A percentile compares a stretch with the other conserved stretches of the same genome.
Conservation (phyloP, 1,140 invertebrate genomes). For the Brachionus rotundiformis region DNA sequence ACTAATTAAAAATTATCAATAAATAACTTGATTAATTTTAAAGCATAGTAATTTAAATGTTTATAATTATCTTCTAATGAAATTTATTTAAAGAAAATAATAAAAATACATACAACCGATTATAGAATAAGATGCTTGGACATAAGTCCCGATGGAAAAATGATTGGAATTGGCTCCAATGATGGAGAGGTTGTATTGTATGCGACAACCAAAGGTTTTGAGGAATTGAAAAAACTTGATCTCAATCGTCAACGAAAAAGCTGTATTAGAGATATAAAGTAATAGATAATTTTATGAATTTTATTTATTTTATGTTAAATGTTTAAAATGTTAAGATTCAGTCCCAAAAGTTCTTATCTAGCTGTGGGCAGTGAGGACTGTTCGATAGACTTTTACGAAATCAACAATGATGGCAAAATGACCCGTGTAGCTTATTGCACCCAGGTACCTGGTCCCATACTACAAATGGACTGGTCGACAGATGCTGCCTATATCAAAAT, state of each 20-base stretch:
- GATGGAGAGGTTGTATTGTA: slow-evolving; percentile 56
- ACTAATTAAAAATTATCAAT: too few relatives aligned
- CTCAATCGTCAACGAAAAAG: slow-evolving; percentile 21
- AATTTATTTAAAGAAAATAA: slow-evolving; percentile 56
- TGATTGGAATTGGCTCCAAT: slow-evolving; percentile 62
- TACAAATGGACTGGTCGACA: slow-evolving; percentile 64
- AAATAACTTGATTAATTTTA: too few relatives aligned
- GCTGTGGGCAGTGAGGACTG: slow-evolving; percentile 62
- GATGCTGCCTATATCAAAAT: slow-evolving; percentile 61
- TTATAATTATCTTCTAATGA: background rate
- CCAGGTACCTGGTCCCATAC: slow-evolving; percentile 60
- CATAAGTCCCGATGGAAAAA: slow-evolving; percentile 61
- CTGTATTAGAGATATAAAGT: slow-evolving; percentile 44
- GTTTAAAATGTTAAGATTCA: slow-evolving; percentile 57
- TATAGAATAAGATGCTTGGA: slow-evolving; percentile 58
- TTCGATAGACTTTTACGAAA: slow-evolving; percentile 63
- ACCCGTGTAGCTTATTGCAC: slow-evolving; percentile 61
- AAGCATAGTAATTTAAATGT: too few relatives aligned
- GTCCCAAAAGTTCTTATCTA: slow-evolving; percentile 59
- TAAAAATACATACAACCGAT: slow-evolving; percentile 56
- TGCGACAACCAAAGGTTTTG: background rate
- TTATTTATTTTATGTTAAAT: background rate
- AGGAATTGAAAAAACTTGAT: slow-evolving; percentile 32
- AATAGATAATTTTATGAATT: background rate
- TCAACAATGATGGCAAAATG: slow-evolving; percentile 57